These are phyloP conservation scores for Chrosomus eos DNA, from an alignment of 2,797 vertebrate genomes.

Conservation along the genomic window DNA sequence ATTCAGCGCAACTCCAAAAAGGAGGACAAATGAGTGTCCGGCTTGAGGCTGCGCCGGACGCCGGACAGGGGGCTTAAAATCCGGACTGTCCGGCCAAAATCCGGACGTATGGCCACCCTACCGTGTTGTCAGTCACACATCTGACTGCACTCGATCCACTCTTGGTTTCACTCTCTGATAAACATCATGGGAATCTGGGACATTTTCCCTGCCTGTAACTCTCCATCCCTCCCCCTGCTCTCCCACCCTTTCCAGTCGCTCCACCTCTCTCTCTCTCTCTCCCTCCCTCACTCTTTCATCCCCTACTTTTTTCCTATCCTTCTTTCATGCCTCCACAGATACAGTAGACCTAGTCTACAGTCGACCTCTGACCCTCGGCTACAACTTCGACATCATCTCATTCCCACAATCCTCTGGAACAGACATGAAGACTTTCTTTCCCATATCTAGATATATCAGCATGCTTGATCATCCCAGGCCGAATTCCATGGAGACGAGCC, in stretches of 20 bases:
- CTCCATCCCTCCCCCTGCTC: constrained; percentile 34
- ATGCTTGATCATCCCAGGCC: constrained; percentile 33
- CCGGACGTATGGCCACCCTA: too few relatives aligned
- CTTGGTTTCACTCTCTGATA: constrained; percentile 72
- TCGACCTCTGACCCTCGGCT: constrained; percentile 65
- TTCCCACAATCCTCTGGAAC: not conserved
- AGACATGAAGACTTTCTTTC: constrained; percentile 66
- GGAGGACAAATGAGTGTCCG: too few relatives aligned
- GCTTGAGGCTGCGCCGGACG: too few relatives aligned
- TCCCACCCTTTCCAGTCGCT: constrained; percentile 56
- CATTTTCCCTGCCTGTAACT: constrained; percentile 58
- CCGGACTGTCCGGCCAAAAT: too few relatives aligned
- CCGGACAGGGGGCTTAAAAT: too few relatives aligned
- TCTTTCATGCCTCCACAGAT: constrained; percentile 33
- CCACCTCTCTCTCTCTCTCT: constrained; percentile 62
- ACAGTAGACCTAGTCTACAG: constrained; percentile 53
- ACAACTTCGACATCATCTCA: constrained; percentile 63
- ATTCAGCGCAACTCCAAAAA: too few relatives aligned
- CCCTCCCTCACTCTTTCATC: constrained; percentile 39
- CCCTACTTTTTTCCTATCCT: constrained; percentile 25
- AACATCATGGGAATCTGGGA: constrained; percentile 76
- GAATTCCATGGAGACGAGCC: constrained; percentile 47
- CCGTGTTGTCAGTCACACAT: constrained; percentile 68
- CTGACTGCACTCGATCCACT: constrained; percentile 69
- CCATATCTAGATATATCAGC: constrained; percentile 73